Evolutionary conservation across 2,113 vertebrate species (phyloP), one percentile per base, ranked within the genome.

Genomic region (Todiramphus saurophagus): DNA sequence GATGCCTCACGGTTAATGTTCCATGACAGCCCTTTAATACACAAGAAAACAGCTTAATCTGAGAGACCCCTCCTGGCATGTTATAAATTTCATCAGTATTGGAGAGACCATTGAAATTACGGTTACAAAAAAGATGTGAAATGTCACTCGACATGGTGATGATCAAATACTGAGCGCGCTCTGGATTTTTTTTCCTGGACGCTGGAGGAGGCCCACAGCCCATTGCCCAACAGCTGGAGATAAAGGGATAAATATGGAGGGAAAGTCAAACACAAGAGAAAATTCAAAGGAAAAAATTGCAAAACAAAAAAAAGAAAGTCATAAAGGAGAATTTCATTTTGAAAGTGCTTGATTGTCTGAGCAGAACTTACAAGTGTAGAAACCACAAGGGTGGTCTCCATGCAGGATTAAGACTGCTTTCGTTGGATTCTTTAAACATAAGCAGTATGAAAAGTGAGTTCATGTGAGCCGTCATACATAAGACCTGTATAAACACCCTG

Each of bases 1-100:
- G 69, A 80, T 76, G 91, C 87, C 80, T 95, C 58, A 41, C 0
- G 0, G 66, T 81, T 95, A 96, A 96, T 85, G 91, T 95, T 89
- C 91, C 35, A 1, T 95, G 77, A 76, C 67, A 48, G 31, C 31
- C 58, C 66, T 95, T 95, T 95, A 94, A 93, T 91, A 93, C 33
- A 87, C 44, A 87, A 76, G 84, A 93, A 96, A 96, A 79, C 81
- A 93, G n/a, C 66, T 94, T 94, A 76, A 91, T 95, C 74, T 82
- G 48, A 84, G 70, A 84, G 35, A 3, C 0, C 48, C 77, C 78
- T 94, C 58, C 83, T 96, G 81, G 53, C 77, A 7, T 9, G 39
- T 72, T 78, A 76, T 68, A 91, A 64, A 93, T 95, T 93, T 82
- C 53, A 68, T 79, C 44, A 41, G 43, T 83, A 64, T 95, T 76